Percentiles rank a stretch among this genome's conserved stretches.
Evolutionary conservation across 2,113 vertebrate genomes (phyloP).

Genomic region (Acanthochromis polyacanthus): DNA sequence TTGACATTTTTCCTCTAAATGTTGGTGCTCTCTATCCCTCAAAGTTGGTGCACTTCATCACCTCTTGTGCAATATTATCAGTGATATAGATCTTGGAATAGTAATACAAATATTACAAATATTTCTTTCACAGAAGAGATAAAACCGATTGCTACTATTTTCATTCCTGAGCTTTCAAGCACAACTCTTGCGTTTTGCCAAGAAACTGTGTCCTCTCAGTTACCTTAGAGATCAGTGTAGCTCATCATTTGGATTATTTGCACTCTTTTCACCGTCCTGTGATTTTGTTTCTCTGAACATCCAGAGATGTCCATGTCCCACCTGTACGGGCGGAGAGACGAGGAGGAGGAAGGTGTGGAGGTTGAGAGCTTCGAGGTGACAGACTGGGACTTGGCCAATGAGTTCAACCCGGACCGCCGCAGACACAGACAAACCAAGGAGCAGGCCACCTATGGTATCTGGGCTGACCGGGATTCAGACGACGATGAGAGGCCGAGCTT

Average conservation of each 20-base stretch:
- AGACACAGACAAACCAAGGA: conserved; percentile 94
- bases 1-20: too few species aligned
- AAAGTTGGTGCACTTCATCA: too few species aligned
- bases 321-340: conserved; percentile 90
- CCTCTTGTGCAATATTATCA: too few species aligned
- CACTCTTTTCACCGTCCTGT: background rate
- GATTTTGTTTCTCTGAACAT: conserved; percentile 4
- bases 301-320: conserved; percentile 94
- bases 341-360: conserved; percentile 92
- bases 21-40: too few species aligned
- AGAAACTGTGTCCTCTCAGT: background rate
- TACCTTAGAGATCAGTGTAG: background rate
- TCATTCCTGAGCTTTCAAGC: background rate
- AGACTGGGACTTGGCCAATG: conserved; percentile 97
- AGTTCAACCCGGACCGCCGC: conserved; percentile 96
- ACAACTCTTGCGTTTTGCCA: background rate
- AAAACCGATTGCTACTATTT: too few species aligned
- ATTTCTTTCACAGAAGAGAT: too few species aligned
- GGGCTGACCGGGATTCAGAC: conserved; percentile 95
- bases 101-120: too few species aligned
- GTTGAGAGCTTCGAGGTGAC: conserved; percentile 96
- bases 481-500: conserved; percentile 96
- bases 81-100: too few species aligned
- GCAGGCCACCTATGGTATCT: conserved; percentile 95
- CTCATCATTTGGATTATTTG: accelerated